Evolutionary conservation across 2,113 vertebrate genomes (phyloP).

Genomic region (Rhegmatorhina hoffmannsi): DNA sequence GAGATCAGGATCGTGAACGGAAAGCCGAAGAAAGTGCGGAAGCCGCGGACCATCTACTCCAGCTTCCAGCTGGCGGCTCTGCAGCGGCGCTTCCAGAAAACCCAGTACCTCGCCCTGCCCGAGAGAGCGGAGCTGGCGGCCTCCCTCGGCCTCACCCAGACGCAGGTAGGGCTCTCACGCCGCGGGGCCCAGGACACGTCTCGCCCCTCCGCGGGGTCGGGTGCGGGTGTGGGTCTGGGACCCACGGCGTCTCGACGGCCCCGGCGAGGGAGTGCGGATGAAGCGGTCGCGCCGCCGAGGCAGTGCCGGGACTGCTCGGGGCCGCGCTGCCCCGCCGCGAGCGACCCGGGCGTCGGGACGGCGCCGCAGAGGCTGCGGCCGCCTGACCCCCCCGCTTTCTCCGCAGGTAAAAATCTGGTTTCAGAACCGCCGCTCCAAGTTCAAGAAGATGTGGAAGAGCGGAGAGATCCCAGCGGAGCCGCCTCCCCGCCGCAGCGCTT

Average conservation of each 20-base stretch:
- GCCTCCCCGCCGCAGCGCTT: conserved; percentile 82
- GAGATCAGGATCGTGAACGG: conserved; percentile 97
- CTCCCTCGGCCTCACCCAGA: conserved; percentile 95
- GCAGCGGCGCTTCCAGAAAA: conserved; percentile 96
- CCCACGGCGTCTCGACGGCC: neutral
- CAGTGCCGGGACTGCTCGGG: neutral
- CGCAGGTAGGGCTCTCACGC: conserved; percentile 81
- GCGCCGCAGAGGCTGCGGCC: neutral
- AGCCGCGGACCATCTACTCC: conserved; percentile 97
- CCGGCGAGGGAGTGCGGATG: neutral
- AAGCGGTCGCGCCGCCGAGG: neutral
- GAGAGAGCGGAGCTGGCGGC: conserved; percentile 96
- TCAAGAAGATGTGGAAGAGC: conserved; percentile 99
- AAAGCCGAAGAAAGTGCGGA: conserved; percentile 98
- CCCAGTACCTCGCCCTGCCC: conserved; percentile 95
- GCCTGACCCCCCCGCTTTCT: neutral
- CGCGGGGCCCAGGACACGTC: neutral
- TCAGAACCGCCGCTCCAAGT: conserved; percentile 97
- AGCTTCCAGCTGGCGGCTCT: conserved; percentile 97
- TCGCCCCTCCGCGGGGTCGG: neutral
- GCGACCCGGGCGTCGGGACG: neutral
- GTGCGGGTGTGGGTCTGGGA: neutral
- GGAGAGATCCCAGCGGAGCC: conserved; percentile 91
- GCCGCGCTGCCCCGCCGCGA: neutral
- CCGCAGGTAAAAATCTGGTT: conserved; percentile 98